Evolutionary conservation across 1,140 invertebrate genomes (phyloP).

Genomic region (Dufourea novaeangliae): DNA sequence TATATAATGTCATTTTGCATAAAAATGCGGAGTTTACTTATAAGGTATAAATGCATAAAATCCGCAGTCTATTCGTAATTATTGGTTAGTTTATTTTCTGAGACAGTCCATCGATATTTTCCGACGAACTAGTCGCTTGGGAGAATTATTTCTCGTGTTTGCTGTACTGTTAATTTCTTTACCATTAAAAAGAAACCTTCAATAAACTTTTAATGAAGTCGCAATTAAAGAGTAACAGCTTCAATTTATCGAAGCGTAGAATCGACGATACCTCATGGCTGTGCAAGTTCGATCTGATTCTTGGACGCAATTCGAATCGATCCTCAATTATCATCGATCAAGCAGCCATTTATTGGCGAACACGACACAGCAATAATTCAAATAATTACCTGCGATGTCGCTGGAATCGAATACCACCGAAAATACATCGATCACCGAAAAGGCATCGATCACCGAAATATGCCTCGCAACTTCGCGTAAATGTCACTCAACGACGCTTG

Average conservation of each 20-base stretch:
- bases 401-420: slow-evolving; percentile 5
- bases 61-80: too few species aligned
- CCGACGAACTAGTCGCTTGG: background rate
- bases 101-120: background rate
- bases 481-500: slow-evolving; percentile 1
- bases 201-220: background rate
- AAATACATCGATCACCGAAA: background rate
- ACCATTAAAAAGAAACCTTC: background rate
- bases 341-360: background rate
- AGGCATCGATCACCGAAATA: slow-evolving; percentile 8
- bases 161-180: background rate
- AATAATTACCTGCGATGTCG: slow-evolving; percentile 10
- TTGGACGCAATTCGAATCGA: background rate
- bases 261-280: background rate
- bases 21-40: too few species aligned
- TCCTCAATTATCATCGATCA: slow-evolving; percentile 1
- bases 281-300: background rate
- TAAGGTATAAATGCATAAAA: too few species aligned
- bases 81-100: background rate
- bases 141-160: background rate
- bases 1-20: too few species aligned
- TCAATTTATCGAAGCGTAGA: background rate
- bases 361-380: slow-evolving; percentile 1
- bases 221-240: background rate
- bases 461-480: background rate